Evolutionary conservation across 1,140 invertebrate species (phyloP).

Genomic region (Anadara kagoshimensis): DNA sequence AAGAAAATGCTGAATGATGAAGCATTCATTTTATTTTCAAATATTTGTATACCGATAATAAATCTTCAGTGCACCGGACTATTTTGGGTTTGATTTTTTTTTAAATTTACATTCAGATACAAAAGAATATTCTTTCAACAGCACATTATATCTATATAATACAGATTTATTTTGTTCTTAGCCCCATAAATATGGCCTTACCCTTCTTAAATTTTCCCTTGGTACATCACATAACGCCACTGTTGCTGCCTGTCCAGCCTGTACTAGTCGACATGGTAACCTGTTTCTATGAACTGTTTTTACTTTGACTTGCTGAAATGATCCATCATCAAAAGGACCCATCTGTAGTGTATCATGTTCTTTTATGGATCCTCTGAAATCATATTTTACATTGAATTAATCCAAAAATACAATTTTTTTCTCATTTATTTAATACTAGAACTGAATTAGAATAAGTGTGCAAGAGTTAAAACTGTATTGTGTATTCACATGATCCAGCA

Average conservation of each 20-base stretch:
- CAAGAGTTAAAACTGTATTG: no score
- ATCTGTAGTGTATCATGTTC: constrained; percentile 87
- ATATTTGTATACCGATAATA: no score
- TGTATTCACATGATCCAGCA: no score
- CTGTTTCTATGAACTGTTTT: constrained; percentile 93
- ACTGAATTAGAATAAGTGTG: no score
- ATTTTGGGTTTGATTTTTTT: no score
- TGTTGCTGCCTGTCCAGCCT: constrained; percentile 93
- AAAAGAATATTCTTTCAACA: not conserved
- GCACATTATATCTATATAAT: not conserved
- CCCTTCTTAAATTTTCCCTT: constrained; percentile 80
- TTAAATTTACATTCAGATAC: no score
- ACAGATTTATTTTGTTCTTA: not conserved
- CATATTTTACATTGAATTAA: not conserved
- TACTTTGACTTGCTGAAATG: constrained; percentile 86
- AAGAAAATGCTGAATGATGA: no score
- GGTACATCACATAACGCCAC: constrained; percentile 83
- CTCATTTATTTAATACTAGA: no score
- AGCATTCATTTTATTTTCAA: no score
- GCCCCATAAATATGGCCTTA: not conserved
- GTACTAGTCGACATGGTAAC: constrained; percentile 88
- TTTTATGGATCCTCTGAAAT: constrained; percentile 84
- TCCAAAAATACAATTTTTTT: no score
- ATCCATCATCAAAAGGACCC: constrained; percentile 89
- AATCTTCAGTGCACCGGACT: no score